Percentiles rank a stretch among this genome's conserved stretches.
Conservation (phyloP, 2,797 vertebrate species). For the Strix occidentalis region DNA sequence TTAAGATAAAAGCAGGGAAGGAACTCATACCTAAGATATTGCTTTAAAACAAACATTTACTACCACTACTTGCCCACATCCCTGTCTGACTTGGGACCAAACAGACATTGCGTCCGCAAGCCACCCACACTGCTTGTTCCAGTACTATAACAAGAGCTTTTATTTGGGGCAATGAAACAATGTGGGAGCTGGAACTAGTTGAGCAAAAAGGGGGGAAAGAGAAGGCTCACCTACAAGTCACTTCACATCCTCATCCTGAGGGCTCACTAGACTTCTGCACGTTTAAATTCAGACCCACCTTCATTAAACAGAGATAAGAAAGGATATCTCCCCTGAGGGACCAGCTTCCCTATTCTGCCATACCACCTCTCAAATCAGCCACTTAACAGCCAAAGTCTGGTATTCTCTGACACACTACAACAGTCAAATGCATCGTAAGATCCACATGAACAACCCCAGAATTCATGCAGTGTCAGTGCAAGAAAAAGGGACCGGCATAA, state of each 20-base stretch:
- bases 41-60: not conserved
- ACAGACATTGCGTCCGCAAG: not conserved
- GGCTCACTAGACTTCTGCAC: not conserved
- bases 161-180: not conserved
- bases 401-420: not conserved
- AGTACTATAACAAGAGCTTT: not conserved
- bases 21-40: not conserved
- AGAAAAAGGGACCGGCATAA: not conserved
- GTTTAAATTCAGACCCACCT: not conserved
- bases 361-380: not conserved
- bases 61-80: not conserved
- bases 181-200: not conserved
- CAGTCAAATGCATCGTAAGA: not conserved
- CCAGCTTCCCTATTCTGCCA: not conserved
- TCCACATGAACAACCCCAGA: not conserved
- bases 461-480: not conserved
- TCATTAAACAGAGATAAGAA: not conserved
- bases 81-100: not conserved
- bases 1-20: not conserved
- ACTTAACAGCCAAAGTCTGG: not conserved
- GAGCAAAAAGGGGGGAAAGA: not conserved
- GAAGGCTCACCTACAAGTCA: not conserved
- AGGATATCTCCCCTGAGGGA: not conserved
- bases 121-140: not conserved
- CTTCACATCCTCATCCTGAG: not conserved